phyloP scores from a whole-genome alignment of 2,888 invertebrate genomes.

The Chrysodeixis includens region DNA sequence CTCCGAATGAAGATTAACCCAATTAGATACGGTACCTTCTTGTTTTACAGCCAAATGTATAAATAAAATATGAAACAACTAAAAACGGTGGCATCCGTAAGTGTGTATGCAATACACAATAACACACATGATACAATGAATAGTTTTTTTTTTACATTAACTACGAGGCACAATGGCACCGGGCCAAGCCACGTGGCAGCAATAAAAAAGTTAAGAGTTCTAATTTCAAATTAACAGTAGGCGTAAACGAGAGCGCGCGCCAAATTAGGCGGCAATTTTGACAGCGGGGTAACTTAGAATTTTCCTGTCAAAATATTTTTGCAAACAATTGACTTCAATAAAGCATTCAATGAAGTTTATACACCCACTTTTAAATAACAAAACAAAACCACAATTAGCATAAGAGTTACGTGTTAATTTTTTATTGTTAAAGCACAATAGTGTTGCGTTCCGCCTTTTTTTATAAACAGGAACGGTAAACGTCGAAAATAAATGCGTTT shows the following conservation, averaged over 20 bases:
- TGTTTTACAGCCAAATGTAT: slow-evolving; percentile 26
- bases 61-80: slow-evolving; percentile 6
- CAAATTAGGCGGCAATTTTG: slow-evolving; percentile 84
- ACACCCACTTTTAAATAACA: slow-evolving; percentile 80
- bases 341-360: slow-evolving; percentile 61
- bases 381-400: slow-evolving; percentile 89
- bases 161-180: slow-evolving; percentile 55
- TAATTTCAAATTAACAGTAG: slow-evolving; percentile 81
- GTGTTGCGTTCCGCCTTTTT: slow-evolving; percentile 33
- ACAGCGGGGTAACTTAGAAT: slow-evolving; percentile 82
- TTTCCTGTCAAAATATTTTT: slow-evolving; percentile 88
- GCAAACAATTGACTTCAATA: slow-evolving; percentile 81
- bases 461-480: slow-evolving; percentile 16
- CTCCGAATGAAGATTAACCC: slow-evolving; percentile 58
- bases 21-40: slow-evolving; percentile 43
- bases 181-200: slow-evolving; percentile 77
- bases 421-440: slow-evolving; percentile 61
- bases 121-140: neutral
- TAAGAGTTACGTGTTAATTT: slow-evolving; percentile 78
- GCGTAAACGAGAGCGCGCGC: slow-evolving; percentile 74
- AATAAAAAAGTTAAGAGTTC: slow-evolving; percentile 85
- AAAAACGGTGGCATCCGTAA: neutral
- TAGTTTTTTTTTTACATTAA: slow-evolving; percentile 27
- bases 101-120: neutral
- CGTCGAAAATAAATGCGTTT: slow-evolving; percentile 41